Evolutionary conservation across 2,888 invertebrate species (phyloP).

Genomic region (Polydrusus tereticollis): DNA sequence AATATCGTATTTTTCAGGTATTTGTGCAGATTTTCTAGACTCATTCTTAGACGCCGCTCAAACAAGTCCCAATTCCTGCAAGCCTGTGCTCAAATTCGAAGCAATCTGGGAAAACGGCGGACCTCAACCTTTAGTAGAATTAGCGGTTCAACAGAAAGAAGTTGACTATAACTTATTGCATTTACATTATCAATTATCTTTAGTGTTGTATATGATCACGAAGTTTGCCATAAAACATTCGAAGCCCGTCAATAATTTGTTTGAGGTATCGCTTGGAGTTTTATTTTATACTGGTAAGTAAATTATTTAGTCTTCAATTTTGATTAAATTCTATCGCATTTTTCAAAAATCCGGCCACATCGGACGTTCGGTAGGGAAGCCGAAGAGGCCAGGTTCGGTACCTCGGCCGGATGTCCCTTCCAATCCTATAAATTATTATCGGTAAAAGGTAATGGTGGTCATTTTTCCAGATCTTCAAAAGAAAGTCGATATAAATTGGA

Average conservation of each 20-base stretch:
- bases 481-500: conserved; percentile 68
- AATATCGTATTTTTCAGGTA: conserved; percentile 7
- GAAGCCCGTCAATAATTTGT: conserved; percentile 81
- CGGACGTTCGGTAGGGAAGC: too few species aligned
- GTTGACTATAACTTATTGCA: conserved; percentile 83
- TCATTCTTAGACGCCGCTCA: conserved; percentile 67
- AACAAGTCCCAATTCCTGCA: conserved; percentile 60
- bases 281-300: conserved; percentile 69
- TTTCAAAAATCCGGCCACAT: too few species aligned
- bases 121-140: conserved; percentile 78
- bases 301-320: not conserved
- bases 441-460: not conserved
- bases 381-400: too few species aligned
- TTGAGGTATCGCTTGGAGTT: conserved; percentile 78
- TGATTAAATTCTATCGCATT: too few species aligned
- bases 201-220: conserved; percentile 83
- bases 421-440: too few species aligned
- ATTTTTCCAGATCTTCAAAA: conserved; percentile 53
- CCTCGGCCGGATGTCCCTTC: too few species aligned
- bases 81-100: conserved; percentile 70
- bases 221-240: conserved; percentile 81
- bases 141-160: conserved; percentile 79
- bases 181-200: conserved; percentile 84
- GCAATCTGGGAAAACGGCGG: conserved; percentile 76
- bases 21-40: conserved; percentile 50